Base-by-base conservation (phyloP, 53 echinoderm and acorn worm species). In the Mesocentrotus franciscanus region DNA sequence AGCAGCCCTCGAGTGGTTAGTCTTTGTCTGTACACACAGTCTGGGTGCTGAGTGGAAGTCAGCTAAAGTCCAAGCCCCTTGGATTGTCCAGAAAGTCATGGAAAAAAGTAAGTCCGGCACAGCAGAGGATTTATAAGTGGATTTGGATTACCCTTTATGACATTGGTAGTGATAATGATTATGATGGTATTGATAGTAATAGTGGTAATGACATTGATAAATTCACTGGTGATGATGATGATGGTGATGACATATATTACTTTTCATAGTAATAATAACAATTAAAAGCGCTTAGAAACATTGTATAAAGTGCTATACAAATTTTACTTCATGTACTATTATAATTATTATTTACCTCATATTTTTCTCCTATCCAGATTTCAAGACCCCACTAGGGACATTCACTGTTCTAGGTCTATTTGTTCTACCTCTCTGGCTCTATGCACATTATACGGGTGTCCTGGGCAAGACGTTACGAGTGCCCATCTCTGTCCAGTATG, bases 1-100 rank as follows among this genome's bases (percentile, higher is more conserved):
- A 22, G 97, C 97, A 60, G 96, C 97, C 3, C 20, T 98, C 27
- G 99, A 99, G 64, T 99, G 99, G 99, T 93, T 95, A 24, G 98
- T 97, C 4, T 98, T 99, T 92, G 99, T 98, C 9, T 99, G 99
- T 72, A 99, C 99, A 18, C 99, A 99, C 91, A 96, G 94, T 72
- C 96, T 97, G 9, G 99, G 99, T 32, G 81, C 96, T 9, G 95
- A 98, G 78, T 99, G 99, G 99, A 99, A 99, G 64, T 93, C 97
- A 13, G 68, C 87, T 5, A 96, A 96, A 27, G 96, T 97, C 13
- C 68, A 97, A 76, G 96, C 97, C 10, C 99, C 99, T 8, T 98
- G 96, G 96, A 87, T 98, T 11, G 97, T 97, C 56, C 85, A 96
- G 62, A 99, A 99, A 96, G 99, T 97, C 27, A 98, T 99, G 97